A percentile compares a stretch with the other conserved stretches of the same genome.
Evolutionary conservation across 2,888 invertebrate species (phyloP).

Genomic region (Drosophila histrio): DNA sequence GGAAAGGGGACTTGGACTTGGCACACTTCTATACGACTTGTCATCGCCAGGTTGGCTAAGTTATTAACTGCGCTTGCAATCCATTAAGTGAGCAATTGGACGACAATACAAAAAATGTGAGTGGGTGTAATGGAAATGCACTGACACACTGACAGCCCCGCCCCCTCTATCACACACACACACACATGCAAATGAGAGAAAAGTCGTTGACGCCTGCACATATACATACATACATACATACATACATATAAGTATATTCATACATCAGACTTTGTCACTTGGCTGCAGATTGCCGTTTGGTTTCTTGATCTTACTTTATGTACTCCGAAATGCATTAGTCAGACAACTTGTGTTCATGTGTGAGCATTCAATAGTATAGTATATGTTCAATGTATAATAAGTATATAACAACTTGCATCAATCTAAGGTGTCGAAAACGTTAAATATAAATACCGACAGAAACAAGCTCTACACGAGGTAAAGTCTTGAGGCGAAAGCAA

Average conservation of each 20-base stretch:
- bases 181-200: background rate
- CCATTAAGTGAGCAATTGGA: constrained; percentile 73
- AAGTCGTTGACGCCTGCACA: constrained; percentile 8
- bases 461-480: no score
- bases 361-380: background rate
- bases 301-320: constrained; percentile 37
- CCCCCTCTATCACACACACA: constrained; percentile 2
- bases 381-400: no score
- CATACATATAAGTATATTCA: constrained; percentile 29
- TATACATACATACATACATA: no score
- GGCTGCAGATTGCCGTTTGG: constrained; percentile 20
- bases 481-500: no score
- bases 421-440: no score
- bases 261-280: constrained; percentile 60
- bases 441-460: no score
- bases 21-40: constrained; percentile 60
- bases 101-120: constrained; percentile 39
- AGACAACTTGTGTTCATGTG: background rate
- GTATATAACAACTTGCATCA: no score
- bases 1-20: constrained; percentile 33
- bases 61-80: constrained; percentile 77
- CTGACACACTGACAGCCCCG: constrained; percentile 44
- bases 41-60: constrained; percentile 37
- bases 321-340: constrained; percentile 25
- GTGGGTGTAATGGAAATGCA: constrained; percentile 68